These are phyloP conservation scores for Nipponacmea schrenckii DNA, from an alignment of 2,888 invertebrate genomes.

Conservation along the genomic window DNA sequence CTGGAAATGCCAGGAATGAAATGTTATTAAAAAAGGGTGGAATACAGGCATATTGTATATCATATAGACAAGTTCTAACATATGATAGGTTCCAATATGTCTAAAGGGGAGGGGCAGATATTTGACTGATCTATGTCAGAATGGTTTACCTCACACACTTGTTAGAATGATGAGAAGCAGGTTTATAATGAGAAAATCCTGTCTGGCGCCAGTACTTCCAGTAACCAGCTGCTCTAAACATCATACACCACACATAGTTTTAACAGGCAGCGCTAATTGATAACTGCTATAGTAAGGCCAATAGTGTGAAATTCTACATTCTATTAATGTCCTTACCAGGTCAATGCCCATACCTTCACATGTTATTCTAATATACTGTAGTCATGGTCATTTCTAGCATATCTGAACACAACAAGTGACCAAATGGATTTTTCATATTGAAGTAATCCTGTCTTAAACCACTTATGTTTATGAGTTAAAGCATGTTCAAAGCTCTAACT, in stretches of 20 bases:
- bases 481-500: too few relatives aligned
- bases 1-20: slow-evolving; percentile 1
- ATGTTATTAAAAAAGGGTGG: slow-evolving; percentile 4
- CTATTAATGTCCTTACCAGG: slow-evolving; percentile 1
- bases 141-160: slow-evolving; percentile 6
- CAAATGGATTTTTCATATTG: too few relatives aligned
- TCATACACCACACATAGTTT: slow-evolving; percentile 10
- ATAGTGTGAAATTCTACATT: slow-evolving; percentile 6
- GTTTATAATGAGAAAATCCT: slow-evolving; percentile 5
- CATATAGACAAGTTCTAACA: slow-evolving; percentile 6
- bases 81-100: slow-evolving; percentile 4
- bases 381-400: too few relatives aligned
- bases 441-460: too few relatives aligned
- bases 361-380: too few relatives aligned
- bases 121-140: slow-evolving; percentile 6
- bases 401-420: too few relatives aligned
- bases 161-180: slow-evolving; percentile 7
- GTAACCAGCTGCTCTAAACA: slow-evolving; percentile 18
- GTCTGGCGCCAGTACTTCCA: slow-evolving; percentile 22
- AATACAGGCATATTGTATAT: not conserved
- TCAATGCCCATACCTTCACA: not conserved
- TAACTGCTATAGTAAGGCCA: slow-evolving; percentile 9
- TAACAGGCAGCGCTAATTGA: slow-evolving; percentile 6
- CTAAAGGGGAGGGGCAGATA: not conserved
- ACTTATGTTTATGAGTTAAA: too few relatives aligned